Conservation (phyloP, 2,888 invertebrate species). For the Calliopum simillimum region DNA sequence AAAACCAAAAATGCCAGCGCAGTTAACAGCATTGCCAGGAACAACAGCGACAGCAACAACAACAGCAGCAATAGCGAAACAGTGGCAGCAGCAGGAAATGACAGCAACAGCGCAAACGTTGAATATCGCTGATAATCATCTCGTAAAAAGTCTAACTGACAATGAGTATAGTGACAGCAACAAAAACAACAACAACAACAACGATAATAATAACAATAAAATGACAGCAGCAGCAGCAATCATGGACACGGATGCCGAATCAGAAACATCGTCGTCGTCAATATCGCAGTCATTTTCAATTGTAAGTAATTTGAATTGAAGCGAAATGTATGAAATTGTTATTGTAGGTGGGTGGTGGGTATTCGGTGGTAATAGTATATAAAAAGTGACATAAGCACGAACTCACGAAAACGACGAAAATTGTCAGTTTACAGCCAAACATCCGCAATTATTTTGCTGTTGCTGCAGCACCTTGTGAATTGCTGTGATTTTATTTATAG, state of each 20-base stretch:
- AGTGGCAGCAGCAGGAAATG: slow-evolving; percentile 19
- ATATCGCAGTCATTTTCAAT: slow-evolving; percentile 16
- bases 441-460: no score
- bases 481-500: no score
- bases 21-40: slow-evolving; percentile 34
- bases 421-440: no score
- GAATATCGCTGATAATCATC: slow-evolving; percentile 12
- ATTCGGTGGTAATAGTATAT: no score
- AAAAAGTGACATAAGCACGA: no score
- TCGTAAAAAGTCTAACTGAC: slow-evolving; percentile 1
- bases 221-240: slow-evolving; percentile 3
- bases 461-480: no score
- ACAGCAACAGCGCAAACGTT: background rate
- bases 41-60: slow-evolving; percentile 34
- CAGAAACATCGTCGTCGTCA: background rate
- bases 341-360: no score
- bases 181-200: slow-evolving; percentile 14
- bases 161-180: slow-evolving; percentile 19
- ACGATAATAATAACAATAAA: slow-evolving; percentile 25
- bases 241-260: background rate
- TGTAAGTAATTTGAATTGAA: slow-evolving; percentile 17
- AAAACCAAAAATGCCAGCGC: slow-evolving; percentile 51
- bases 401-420: no score
- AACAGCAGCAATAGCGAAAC: slow-evolving; percentile 27
- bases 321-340: no score